Conservation (phyloP, 2,797 vertebrate genomes). For the Pangasius larnaudii region DNA sequence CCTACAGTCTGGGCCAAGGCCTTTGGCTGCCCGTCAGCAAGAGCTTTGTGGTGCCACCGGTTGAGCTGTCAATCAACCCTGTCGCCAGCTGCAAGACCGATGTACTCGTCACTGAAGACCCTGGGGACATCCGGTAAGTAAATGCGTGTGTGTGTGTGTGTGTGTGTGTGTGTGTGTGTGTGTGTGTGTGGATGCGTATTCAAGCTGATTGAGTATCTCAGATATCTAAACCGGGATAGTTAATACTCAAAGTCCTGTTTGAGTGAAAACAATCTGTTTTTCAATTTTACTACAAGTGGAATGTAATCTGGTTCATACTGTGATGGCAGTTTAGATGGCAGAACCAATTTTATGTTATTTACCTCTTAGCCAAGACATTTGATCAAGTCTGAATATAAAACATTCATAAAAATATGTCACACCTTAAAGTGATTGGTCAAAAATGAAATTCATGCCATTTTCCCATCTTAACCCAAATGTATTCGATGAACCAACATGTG, state of each 20-base stretch:
- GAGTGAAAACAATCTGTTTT: background rate
- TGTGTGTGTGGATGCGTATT: background rate
- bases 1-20: constrained; percentile 96
- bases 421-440: background rate
- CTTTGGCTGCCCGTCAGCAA: constrained; percentile 98
- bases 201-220: background rate
- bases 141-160: constrained; percentile 5
- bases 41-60: constrained; percentile 95
- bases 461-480: background rate
- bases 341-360: background rate
- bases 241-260: background rate
- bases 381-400: background rate
- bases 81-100: constrained; percentile 98
- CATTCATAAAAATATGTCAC: background rate
- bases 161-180: constrained; percentile 10
- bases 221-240: background rate
- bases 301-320: background rate
- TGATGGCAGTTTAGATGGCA: background rate
- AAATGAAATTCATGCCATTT: background rate
- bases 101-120: constrained; percentile 95
- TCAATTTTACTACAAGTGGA: background rate
- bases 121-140: constrained; percentile 92
- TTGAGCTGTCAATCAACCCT: constrained; percentile 97
- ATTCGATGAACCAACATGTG: background rate
- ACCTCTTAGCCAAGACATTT: background rate